Percentiles rank a stretch among this genome's conserved stretches.
phyloP scores from a whole-genome alignment of 2,797 vertebrate species.

The Buceros bicornis region DNA sequence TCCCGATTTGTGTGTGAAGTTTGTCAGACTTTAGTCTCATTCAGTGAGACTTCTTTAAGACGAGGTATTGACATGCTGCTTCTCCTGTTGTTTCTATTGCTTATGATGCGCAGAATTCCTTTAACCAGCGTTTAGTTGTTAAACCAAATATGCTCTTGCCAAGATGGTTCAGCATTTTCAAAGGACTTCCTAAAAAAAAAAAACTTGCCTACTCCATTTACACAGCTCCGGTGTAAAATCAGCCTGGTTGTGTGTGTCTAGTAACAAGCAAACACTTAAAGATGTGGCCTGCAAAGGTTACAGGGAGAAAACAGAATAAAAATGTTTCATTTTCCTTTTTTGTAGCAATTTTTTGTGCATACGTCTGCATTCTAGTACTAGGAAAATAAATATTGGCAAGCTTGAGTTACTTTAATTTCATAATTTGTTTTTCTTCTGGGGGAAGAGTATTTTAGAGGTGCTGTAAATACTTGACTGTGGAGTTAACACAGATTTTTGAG shows the following conservation, averaged over 20 bases:
- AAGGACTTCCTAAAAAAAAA: background rate
- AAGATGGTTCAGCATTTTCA: background rate
- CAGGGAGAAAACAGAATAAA: background rate
- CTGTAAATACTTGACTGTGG: background rate
- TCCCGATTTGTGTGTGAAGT: background rate
- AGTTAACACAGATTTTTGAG: background rate
- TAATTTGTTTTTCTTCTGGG: background rate
- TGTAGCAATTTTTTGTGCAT: background rate
- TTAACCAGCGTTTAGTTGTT: background rate
- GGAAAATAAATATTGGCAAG: background rate
- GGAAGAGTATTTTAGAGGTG: background rate
- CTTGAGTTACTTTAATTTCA: background rate
- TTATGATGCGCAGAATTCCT: background rate
- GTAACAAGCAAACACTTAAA: background rate
- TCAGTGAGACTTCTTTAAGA: background rate
- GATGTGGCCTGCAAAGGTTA: background rate
- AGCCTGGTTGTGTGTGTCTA: background rate
- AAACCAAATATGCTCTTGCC: background rate
- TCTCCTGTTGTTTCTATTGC: background rate
- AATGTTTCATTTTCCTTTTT: background rate
- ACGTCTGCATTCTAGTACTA: background rate
- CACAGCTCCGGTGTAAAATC: background rate
- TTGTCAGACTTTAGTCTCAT: background rate
- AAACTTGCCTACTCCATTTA: background rate
- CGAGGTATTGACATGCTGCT: background rate